phyloP scores from a whole-genome alignment of 2,113 vertebrate genomes.

The Dromaius novaehollandiae region DNA sequence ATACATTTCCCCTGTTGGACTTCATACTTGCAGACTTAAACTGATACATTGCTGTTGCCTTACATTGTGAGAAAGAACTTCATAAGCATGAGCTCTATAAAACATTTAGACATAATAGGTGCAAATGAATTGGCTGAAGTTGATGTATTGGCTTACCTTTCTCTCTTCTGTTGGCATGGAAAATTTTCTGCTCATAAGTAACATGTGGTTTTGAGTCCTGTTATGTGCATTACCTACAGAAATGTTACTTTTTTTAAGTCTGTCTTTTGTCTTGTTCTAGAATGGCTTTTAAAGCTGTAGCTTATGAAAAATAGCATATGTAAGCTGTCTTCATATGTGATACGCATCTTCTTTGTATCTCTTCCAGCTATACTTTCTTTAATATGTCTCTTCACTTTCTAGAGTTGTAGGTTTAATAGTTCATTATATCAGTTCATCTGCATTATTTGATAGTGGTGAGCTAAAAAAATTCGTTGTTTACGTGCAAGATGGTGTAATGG shows the following conservation, averaged over 20 bases:
- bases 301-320: background rate
- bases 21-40: background rate
- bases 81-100: background rate
- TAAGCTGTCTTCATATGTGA: background rate
- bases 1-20: background rate
- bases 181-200: background rate
- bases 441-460: background rate
- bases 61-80: background rate
- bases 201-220: background rate
- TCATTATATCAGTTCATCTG: background rate
- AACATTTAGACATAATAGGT: background rate
- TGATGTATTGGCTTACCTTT: background rate
- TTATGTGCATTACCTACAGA: background rate
- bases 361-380: background rate
- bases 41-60: background rate
- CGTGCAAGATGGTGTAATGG: background rate
- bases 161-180: background rate
- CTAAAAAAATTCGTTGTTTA: background rate
- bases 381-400: background rate
- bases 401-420: background rate
- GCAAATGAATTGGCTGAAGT: background rate
- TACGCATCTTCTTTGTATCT: background rate
- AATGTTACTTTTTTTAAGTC: background rate
- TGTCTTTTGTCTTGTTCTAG: background rate
- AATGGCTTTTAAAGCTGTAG: background rate